phyloP scores from a whole-genome alignment of 2,888 invertebrate species.

The Lysandra coridon region DNA sequence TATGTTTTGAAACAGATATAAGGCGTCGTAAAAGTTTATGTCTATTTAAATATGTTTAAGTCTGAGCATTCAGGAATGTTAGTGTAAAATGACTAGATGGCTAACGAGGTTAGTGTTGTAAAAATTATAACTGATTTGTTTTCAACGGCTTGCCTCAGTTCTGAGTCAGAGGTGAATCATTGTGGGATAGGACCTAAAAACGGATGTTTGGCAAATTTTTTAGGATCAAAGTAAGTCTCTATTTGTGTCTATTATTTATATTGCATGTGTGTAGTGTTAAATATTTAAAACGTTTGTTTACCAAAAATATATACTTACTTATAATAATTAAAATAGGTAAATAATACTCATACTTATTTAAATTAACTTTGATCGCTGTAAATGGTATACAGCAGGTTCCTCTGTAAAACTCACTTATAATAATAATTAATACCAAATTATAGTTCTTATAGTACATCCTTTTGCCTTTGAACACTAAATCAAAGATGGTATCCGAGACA shows the following conservation, averaged over 20 bases:
- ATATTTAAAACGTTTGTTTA: neutral
- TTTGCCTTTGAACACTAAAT: neutral
- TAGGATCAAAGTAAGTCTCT: neutral
- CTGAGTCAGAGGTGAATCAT: conserved; percentile 16
- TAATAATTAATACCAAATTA: neutral
- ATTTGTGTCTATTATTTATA: neutral
- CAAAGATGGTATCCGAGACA: conserved; percentile 35
- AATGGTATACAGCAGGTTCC: neutral
- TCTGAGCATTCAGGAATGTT: neutral
- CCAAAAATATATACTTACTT: neutral
- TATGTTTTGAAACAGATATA: conserved; percentile 3
- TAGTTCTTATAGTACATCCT: neutral
- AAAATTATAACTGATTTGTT: conserved; percentile 8
- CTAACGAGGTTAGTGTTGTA: conserved; percentile 12
- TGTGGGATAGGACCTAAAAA: neutral
- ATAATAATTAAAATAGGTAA: neutral
- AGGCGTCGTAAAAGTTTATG: conserved; percentile 26
- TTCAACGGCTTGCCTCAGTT: neutral
- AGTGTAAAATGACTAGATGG: neutral
- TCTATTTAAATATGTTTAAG: conserved; percentile 20
- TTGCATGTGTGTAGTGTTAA: neutral
- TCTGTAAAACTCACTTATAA: neutral
- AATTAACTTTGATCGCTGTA: neutral
- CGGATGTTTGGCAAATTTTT: neutral
- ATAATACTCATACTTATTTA: neutral